Percentiles rank a stretch among this genome's conserved stretches.
These are phyloP conservation scores for Allolobophora icterica DNA, from an alignment of 2,888 invertebrate species.

Conservation along the genomic window DNA sequence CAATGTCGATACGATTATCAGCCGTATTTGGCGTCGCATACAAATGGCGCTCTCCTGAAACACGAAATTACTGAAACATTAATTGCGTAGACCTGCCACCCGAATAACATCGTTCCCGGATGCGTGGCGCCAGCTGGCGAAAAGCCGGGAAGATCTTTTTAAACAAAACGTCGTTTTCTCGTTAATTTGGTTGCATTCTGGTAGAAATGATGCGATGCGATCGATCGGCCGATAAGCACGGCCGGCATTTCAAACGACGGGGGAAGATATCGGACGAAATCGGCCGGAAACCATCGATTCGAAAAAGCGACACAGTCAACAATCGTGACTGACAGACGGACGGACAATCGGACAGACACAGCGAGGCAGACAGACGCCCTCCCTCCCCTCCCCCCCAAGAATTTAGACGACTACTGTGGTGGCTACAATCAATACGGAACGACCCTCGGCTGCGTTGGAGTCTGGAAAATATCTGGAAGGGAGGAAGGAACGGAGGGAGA, in stretches of 20 bases:
- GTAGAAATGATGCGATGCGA: background rate
- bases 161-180: background rate
- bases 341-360: background rate
- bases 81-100: background rate
- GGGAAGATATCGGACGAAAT: background rate
- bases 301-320: background rate
- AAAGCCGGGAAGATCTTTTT: background rate
- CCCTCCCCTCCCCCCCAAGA: background rate
- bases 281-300: background rate
- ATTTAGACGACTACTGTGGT: background rate
- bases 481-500: background rate
- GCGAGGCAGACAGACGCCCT: background rate
- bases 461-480: constrained; percentile 17
- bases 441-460: background rate
- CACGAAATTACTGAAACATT: background rate
- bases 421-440: background rate
- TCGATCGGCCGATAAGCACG: constrained; percentile 6
- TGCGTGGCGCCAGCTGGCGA: background rate
- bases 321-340: background rate
- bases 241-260: background rate
- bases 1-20: too few species aligned
- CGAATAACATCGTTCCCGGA: background rate
- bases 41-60: background rate
- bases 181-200: background rate
- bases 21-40: too few species aligned